Conservation (phyloP, 92 coral and sea anemone genomes). For the Plumapathes pennacea region DNA sequence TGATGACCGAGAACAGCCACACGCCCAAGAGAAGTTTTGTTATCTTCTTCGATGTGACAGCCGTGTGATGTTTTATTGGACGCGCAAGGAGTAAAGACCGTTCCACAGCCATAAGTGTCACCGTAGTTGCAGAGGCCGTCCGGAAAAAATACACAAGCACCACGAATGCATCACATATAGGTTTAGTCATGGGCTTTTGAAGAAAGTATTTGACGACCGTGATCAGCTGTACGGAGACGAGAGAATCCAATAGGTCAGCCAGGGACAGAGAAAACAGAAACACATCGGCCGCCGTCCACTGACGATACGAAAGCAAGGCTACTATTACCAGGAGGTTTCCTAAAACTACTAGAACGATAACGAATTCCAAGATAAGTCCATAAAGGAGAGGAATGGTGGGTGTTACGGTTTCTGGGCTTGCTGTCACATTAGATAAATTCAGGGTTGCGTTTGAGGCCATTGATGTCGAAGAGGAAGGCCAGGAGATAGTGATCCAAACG, state of each 20-base stretch:
- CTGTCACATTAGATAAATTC: too few relatives aligned
- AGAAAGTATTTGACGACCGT: slow-evolving; percentile 63
- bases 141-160: slow-evolving; percentile 62
- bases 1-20: slow-evolving; percentile 63
- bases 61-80: slow-evolving; percentile 67
- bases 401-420: too few relatives aligned
- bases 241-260: slow-evolving; percentile 83
- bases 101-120: slow-evolving; percentile 73
- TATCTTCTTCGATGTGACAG: slow-evolving; percentile 33
- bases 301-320: slow-evolving; percentile 56
- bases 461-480: too few relatives aligned
- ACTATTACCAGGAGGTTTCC: slow-evolving; percentile 71
- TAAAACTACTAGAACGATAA: slow-evolving; percentile 46
- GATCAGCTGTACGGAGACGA: slow-evolving; percentile 67
- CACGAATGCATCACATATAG: slow-evolving; percentile 48
- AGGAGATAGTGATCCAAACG: too few relatives aligned
- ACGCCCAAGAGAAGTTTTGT: slow-evolving; percentile 49
- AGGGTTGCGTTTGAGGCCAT: too few relatives aligned
- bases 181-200: slow-evolving; percentile 13
- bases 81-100: slow-evolving; percentile 54
- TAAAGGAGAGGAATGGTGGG: slow-evolving; percentile 30
- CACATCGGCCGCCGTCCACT: slow-evolving; percentile 76
- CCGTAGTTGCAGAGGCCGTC: slow-evolving; percentile 68
- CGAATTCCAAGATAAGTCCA: slow-evolving; percentile 56
- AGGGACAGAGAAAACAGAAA: slow-evolving; percentile 72